Evolutionary conservation across 2,888 invertebrate genomes (phyloP), one percentile per base, ranked within the genome.

Genomic region (Melieria picta): DNA sequence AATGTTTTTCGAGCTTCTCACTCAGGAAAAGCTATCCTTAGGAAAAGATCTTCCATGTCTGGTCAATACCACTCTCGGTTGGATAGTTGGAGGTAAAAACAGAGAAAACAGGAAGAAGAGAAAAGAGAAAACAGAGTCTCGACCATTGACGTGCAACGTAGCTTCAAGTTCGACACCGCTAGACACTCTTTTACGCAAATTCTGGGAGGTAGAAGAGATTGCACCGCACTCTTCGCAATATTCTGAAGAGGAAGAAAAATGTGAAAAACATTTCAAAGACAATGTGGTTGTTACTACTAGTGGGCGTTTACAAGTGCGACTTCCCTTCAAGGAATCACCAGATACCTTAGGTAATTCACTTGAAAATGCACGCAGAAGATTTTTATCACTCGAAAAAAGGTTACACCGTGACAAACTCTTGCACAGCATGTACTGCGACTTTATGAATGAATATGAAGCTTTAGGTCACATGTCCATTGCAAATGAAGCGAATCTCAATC

Each of bases 1-100:
- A 66, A 61, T 75, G 7, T 76, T 73, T 64, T 74, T 71, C 7
- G 71, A 74, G 10, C 11, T 73, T 3, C 45, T 76, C 0, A 58
- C 72, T 10, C 71, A 69, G 30, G 74, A 70, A 9, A 72, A 65
- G 52, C 9, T 71, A 5, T 56, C 13, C 7, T 48, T 74, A 4
- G 74, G 76, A 10, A 42, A 64, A 48, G 68, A 64, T 0, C 5
- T 74, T 1, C 73, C 72, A 0, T 64, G 4, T n/a, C 55, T 71
- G 0, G 63, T 68, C 13, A 73, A 72, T 11, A 74, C 72, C 6
- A 9, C 60, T 6, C 64, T 75, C 10, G 72, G 68, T 1, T 74
- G 71, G 73, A 57, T 75, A 4, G 56, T 72, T 0, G 65, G 62
- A 11, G 69, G 56, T 6, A 47, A 45, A 3, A 4, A 55, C n/a